Percentiles rank a stretch among this genome's conserved stretches.
These are phyloP conservation scores for Leucophenga varia DNA, from an alignment of 1,140 invertebrate genomes.

Conservation along the genomic window DNA sequence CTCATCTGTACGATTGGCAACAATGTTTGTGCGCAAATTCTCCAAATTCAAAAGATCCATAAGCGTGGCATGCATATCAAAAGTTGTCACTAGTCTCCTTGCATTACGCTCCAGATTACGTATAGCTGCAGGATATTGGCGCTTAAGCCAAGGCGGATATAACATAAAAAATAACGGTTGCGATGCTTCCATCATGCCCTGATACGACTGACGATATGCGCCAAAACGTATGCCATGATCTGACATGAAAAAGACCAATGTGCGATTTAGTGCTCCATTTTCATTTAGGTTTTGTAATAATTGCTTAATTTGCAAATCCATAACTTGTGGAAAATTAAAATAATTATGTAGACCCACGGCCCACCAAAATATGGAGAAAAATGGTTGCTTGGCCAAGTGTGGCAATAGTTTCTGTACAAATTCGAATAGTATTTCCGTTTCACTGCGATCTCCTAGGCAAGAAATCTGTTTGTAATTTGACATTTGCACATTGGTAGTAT, in stretches of 20 bases:
- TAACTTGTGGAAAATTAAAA: constrained; percentile 17
- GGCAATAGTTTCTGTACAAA: constrained; percentile 71
- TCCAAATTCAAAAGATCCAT: constrained; percentile 61
- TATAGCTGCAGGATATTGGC: constrained; percentile 63
- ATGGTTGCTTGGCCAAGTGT: constrained; percentile 20
- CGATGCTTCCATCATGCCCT: constrained; percentile 78
- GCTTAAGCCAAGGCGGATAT: constrained; percentile 72
- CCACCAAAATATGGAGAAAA: constrained; percentile 26
- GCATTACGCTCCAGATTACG: constrained; percentile 70
- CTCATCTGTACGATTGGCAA: constrained; percentile 44
- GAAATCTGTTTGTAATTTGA: constrained; percentile 40
- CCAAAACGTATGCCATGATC: constrained; percentile 19
- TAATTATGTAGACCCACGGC: constrained; percentile 9
- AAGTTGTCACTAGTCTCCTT: constrained; percentile 73
- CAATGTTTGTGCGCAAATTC: constrained; percentile 25
- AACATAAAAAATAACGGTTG: constrained; percentile 77
- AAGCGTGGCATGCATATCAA: constrained; percentile 71
- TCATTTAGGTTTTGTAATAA: constrained; percentile 3
- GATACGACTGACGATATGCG: constrained; percentile 61
- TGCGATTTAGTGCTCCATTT: constrained; percentile 14
- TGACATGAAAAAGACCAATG: constrained; percentile 21
- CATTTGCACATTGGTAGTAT: constrained; percentile 52
- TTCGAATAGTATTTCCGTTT: constrained; percentile 50
- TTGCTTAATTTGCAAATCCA: constrained; percentile 4
- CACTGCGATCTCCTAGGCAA: constrained; percentile 58